Percentiles rank a stretch among this genome's conserved stretches.
phyloP scores from a whole-genome alignment of 2,113 vertebrate genomes.

The Hemicordylus capensis region DNA sequence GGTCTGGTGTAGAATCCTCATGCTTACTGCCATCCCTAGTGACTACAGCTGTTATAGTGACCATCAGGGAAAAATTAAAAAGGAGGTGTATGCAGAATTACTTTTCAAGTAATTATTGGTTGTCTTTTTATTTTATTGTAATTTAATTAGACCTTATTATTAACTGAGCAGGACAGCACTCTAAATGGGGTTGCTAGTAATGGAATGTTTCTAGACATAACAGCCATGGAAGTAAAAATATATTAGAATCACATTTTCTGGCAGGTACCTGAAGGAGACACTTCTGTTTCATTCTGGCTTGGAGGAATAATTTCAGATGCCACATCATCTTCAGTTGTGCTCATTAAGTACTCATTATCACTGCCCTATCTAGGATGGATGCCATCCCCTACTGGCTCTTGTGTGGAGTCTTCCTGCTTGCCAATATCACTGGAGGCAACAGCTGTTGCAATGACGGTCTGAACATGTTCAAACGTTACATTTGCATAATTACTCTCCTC shows the following conservation, averaged over 20 bases:
- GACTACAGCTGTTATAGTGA: not conserved
- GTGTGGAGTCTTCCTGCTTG: not conserved
- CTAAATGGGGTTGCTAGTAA: not conserved
- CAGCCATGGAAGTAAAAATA: not conserved
- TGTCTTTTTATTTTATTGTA: not conserved
- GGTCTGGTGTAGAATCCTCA: not conserved
- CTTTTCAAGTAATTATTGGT: not conserved
- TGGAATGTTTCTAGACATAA: not conserved
- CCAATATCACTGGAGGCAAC: slow-evolving; percentile 2
- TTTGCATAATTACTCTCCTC: not conserved
- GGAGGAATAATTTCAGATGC: slow-evolving; percentile 21
- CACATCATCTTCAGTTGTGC: slow-evolving; percentile 11
- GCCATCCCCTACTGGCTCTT: not conserved
- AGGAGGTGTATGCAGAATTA: not conserved
- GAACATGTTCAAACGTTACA: not conserved
- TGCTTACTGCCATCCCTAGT: not conserved
- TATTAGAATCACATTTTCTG: not conserved
- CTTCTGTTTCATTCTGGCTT: slow-evolving; percentile 35
- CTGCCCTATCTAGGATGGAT: slow-evolving; percentile 4
- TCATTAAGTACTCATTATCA: slow-evolving; percentile 36
- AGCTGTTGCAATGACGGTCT: slow-evolving; percentile 16
- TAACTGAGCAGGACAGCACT: not conserved
- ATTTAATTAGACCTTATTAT: not conserved
- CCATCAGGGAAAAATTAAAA: not conserved
- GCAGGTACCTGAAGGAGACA: slow-evolving; percentile 49